Evolutionary conservation across 2,797 vertebrate genomes (phyloP), one percentile per base, ranked within the genome.

Genomic region (Notolabrus celidotus): DNA sequence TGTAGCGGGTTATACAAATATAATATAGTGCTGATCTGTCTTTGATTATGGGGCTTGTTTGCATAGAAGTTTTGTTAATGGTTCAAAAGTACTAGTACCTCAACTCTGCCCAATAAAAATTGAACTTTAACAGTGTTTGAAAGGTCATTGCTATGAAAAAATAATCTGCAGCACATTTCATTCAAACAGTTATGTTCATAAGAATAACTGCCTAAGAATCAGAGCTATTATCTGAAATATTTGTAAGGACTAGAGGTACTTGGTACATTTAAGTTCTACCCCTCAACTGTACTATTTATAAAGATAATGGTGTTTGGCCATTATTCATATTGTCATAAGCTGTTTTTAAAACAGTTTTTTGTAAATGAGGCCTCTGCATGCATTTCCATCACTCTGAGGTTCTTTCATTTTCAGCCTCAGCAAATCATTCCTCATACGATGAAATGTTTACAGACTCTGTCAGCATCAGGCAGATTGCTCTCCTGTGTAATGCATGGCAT

Each of bases 401-500:
- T 33, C 56, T 74, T 75, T 75, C 11, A 55, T 22, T 81, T 77
- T 58, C 23, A 74, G 49, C n/a, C n/a, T 38, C 56, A 73, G 54
- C 56, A 69, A 78, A 84, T 61, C 57, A 55, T 73, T 85, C 73
- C 58, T 72, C 29, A 27, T 25, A 49, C 12, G 55, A 12, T 22
- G 47, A 59, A 70, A 70, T 84, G 86, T 87, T 91, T 85, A 66
- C 43, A 25, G 62, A 79, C 55, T 89, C 85, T 85, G 79, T 90
- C 89, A 91, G 62, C 86, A 52, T 60, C 50, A n/a, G 53, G 71
- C 58, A 60, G 38, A 67, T 42, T 51, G 62, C 82, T 72, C 69
- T 39, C 62, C 63, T 1, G 22, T 70, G 81, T 67, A 39, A 77
- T 41, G 74, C 9, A 22, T 82, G 70, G 69, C 85, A 77, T 68